Conservation (phyloP, 92 coral and sea anemone species). For the Porites lobata region DNA sequence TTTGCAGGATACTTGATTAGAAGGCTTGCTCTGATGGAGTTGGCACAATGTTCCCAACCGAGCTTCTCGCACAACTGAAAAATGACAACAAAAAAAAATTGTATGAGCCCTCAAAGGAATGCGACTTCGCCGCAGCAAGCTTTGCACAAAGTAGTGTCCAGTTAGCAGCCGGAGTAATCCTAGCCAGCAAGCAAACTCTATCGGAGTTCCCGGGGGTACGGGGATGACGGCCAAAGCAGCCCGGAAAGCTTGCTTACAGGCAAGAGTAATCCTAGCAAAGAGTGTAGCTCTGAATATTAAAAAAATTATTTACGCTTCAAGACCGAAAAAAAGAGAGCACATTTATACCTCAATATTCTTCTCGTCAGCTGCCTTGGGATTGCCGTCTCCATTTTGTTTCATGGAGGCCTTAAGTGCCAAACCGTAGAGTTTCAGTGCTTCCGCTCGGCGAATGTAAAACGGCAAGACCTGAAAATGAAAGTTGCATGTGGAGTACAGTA, state of each 20-base stretch:
- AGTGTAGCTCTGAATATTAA: no score
- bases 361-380: conserved; percentile 76
- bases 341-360: conserved; percentile 76
- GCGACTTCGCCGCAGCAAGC: no score
- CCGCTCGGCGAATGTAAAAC: conserved; percentile 73
- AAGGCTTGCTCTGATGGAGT: conserved; percentile 73
- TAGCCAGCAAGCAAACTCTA: no score
- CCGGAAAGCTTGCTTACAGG: no score
- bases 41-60: conserved; percentile 89
- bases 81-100: not conserved
- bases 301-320: no score
- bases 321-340: not conserved
- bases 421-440: conserved; percentile 77
- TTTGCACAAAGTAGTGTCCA: no score
- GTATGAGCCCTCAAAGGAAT: no score
- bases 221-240: no score
- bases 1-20: conserved; percentile 83
- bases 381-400: conserved; percentile 81
- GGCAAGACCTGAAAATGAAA: conserved; percentile 63
- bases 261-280: no score
- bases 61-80: conserved; percentile 91
- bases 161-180: no score
- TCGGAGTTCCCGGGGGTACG: no score
- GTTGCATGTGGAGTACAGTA: no score
- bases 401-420: conserved; percentile 81